phyloP scores from a whole-genome alignment of 64 coral and sea anemone species.

The Pachyseris speciosa region DNA sequence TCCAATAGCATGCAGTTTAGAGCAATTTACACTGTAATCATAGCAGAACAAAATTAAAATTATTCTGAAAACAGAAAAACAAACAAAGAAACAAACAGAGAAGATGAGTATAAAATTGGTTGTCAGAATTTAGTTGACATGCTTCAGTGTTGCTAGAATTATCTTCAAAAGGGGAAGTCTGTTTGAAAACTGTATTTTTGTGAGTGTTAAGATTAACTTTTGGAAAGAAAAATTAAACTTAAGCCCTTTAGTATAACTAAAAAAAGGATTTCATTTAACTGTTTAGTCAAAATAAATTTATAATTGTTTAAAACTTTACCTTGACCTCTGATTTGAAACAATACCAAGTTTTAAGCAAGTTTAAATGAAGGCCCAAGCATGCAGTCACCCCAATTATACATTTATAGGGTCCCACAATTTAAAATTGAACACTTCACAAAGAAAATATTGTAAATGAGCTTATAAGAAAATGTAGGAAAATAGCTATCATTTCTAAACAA shows the following conservation, averaged over 20 bases:
- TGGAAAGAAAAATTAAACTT: background rate
- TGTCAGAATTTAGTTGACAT: background rate
- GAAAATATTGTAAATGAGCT: background rate
- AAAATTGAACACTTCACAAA: background rate
- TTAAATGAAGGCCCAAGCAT: background rate
- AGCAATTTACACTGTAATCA: background rate
- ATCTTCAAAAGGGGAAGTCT: too few species aligned
- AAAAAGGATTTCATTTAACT: background rate
- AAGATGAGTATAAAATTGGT: background rate
- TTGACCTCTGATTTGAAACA: background rate
- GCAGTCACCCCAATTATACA: background rate
- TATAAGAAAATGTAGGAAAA: background rate
- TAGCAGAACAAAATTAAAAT: background rate
- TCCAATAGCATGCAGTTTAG: background rate
- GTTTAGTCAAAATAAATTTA: background rate
- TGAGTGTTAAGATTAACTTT: background rate
- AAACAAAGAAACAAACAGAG: too few species aligned
- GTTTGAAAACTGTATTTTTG: background rate
- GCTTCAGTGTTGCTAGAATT: background rate
- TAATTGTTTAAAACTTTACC: background rate
- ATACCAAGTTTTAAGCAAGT: background rate
- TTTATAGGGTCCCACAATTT: background rate
- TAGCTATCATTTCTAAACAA: constrained; percentile 2
- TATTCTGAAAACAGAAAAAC: too few species aligned
- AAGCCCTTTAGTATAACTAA: background rate